Evolutionary conservation across 35 echinoderm and acorn worm species (phyloP).

Genomic region (Stichopus chloronotus): DNA sequence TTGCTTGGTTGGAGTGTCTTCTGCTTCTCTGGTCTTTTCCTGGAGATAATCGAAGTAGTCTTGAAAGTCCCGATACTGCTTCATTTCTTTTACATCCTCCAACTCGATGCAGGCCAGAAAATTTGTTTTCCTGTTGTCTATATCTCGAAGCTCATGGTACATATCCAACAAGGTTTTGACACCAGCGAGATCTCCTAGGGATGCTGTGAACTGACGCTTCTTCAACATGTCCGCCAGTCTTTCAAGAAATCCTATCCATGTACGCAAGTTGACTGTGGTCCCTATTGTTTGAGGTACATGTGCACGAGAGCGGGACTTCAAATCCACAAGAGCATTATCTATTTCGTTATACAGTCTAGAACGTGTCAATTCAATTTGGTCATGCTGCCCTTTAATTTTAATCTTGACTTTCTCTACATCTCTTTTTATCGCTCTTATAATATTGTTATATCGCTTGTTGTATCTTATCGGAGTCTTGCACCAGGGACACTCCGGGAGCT

Average conservation of each 20-base stretch:
- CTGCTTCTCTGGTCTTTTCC: not conserved
- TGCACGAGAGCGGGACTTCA: not conserved
- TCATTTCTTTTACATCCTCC: not conserved
- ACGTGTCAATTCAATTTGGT: not conserved
- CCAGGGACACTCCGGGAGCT: slow-evolving; percentile 60
- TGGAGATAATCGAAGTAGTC: not conserved
- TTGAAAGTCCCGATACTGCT: not conserved
- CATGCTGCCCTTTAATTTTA: slow-evolving; percentile 37
- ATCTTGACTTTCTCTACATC: slow-evolving; percentile 81
- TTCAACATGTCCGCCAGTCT: not conserved
- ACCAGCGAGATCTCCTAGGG: not conserved
- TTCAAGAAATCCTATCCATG: not conserved
- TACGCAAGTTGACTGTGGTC: not conserved
- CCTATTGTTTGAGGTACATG: not conserved
- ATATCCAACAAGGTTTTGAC: not conserved
- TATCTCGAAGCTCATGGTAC: not conserved
- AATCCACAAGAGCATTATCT: not conserved
- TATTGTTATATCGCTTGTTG: slow-evolving; percentile 73
- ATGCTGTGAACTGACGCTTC: not conserved
- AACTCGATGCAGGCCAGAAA: not conserved
- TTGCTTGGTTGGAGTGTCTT: not conserved
- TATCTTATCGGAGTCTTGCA: slow-evolving; percentile 83
- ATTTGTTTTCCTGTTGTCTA: not conserved
- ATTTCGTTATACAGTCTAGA: not conserved
- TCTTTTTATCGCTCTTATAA: slow-evolving; percentile 58